Percentiles rank a stretch among this genome's conserved stretches.
These are phyloP conservation scores for Leptogaster cylindrica DNA, from an alignment of 2,888 invertebrate species.

Conservation along the genomic window DNA sequence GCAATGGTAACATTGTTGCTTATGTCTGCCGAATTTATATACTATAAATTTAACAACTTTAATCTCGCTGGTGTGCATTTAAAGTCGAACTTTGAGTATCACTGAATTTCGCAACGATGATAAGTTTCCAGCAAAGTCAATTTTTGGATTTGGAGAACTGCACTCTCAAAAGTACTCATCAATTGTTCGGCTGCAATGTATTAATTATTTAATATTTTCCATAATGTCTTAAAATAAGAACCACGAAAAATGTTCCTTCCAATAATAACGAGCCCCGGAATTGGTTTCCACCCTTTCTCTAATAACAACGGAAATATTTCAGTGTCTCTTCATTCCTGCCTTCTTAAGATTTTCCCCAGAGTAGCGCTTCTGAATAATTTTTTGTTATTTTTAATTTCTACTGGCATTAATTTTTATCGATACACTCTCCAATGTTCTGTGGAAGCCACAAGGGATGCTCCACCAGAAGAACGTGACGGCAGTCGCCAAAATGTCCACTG, in stretches of 20 bases:
- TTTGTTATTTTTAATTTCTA: slow-evolving; percentile 26
- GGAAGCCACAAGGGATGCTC: not conserved
- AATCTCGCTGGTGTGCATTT: too few species aligned
- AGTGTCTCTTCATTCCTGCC: not conserved
- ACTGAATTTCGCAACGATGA: too few species aligned
- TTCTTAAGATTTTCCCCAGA: not conserved
- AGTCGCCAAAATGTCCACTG: slow-evolving; percentile 8
- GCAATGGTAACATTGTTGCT: too few species aligned
- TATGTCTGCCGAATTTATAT: too few species aligned
- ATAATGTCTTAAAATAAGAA: not conserved
- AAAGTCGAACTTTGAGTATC: too few species aligned
- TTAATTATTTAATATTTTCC: too few species aligned
- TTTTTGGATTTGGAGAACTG: too few species aligned
- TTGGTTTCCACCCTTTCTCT: not conserved
- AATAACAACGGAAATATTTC: not conserved
- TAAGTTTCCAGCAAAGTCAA: too few species aligned
- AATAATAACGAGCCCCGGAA: not conserved
- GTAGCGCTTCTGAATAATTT: not conserved
- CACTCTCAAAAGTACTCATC: too few species aligned
- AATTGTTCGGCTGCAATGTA: too few species aligned
- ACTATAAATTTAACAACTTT: too few species aligned
- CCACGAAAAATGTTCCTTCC: slow-evolving; percentile 8
- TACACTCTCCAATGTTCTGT: slow-evolving; percentile 5
- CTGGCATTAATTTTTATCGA: slow-evolving; percentile 38
- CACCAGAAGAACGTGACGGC: not conserved